Evolutionary conservation across 2,888 invertebrate genomes (phyloP).

Genomic region (Nysson spinosus): DNA sequence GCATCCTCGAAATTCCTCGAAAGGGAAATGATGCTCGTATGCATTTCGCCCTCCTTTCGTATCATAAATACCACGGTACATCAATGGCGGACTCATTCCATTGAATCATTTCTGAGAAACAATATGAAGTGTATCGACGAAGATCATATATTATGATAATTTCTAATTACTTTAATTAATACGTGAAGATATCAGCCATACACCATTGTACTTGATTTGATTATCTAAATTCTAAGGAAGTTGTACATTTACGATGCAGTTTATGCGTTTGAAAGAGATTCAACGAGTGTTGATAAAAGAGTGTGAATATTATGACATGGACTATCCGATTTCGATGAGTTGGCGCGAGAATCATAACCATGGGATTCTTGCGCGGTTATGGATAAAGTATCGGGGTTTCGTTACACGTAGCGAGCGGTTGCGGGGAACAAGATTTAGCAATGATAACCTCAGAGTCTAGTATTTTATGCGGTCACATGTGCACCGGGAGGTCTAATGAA

Average conservation of each 20-base stretch:
- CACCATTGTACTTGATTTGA: too few relatives aligned
- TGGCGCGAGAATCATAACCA: constrained; percentile 14
- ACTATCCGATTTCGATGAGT: constrained; percentile 4
- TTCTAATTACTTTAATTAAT: too few relatives aligned
- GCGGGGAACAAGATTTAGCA: constrained; percentile 47
- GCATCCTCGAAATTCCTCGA: constrained; percentile 37
- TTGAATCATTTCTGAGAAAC: constrained; percentile 13
- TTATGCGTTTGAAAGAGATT: constrained; percentile 11
- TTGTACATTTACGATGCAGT: too few relatives aligned
- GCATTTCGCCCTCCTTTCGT: not conserved
- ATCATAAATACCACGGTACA: not conserved
- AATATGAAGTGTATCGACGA: not conserved
- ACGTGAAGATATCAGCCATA: too few relatives aligned
- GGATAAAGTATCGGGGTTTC: constrained; percentile 33
- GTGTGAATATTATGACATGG: too few relatives aligned
- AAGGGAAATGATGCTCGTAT: constrained; percentile 3
- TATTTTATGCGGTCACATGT: constrained; percentile 41
- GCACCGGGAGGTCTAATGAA: constrained; percentile 15
- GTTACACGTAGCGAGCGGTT: constrained; percentile 30
- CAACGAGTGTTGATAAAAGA: too few relatives aligned
- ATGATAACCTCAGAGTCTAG: constrained; percentile 49
- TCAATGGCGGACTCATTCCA: too few relatives aligned
- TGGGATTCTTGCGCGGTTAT: constrained; percentile 15
- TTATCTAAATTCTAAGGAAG: too few relatives aligned
- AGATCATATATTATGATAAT: too few relatives aligned